Evolutionary conservation across 2,113 vertebrate species (phyloP), one percentile per base, ranked within the genome.

Genomic region (Austrofundulus limnaeus): DNA sequence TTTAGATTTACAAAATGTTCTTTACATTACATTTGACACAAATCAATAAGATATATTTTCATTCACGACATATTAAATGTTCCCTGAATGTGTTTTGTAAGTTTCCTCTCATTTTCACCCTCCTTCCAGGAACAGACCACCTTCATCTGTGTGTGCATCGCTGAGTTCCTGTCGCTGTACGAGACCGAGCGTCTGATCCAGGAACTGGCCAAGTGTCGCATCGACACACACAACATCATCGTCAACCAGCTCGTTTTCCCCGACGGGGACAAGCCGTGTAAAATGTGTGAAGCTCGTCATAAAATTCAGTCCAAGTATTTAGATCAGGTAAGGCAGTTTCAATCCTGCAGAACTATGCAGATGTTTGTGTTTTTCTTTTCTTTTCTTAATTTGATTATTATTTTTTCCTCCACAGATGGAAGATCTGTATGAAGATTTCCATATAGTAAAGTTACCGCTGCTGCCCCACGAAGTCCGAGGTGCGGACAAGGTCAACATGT

Each of bases 251-350:
- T 98, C 0, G 95, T 97, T 24, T 97, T 97, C 87, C 96, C 96
- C 0, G 95, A 96, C 16, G 74, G 80, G 0, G 94, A 94, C 38
- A 78, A 94, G 61, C 95, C 96, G 13, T 98, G 96, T 84, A 94
- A 92, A 82, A 97, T 97, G 95, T 98, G 96, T 4, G 95, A 97
- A 82, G 96, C 96, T 14, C 89, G 95, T 15, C 95, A 98, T 87
- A 96, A 96, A 88, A 98, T 98, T 70, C 96, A 98, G 89, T 96
- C 96, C 87, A 98, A 98, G 82, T 98, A 98, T 82, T 91, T 98
- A 64, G 95, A 98, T 88, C 96, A 98, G 95, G 96, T 98, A 70
- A 1, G 72, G 5, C 21, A 14, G 28, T 52, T 52, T 24, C 5
- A n/a, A 12, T 15, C 15, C 17, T 46, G 11, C 5, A 19, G 11